Base-by-base conservation (phyloP, 2,888 invertebrate genomes). In the Cancer borealis region DNA sequence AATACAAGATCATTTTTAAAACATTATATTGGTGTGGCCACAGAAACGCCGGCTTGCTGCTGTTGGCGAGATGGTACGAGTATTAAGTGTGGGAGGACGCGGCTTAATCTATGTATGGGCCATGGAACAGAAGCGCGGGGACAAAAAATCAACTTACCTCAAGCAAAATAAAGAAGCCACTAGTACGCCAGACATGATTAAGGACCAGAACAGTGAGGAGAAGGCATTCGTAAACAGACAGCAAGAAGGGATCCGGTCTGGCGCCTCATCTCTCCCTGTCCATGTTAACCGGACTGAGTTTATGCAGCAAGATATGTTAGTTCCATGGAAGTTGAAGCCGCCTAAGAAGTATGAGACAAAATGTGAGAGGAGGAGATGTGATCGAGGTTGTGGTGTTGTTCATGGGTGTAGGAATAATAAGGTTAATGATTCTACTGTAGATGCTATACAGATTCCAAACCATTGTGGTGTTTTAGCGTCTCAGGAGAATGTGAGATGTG, bases 51-150 rank as follows among this genome's bases (percentile, higher is more conserved):
- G 99, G 96, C 96, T 97, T 46, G 97, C 97, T 96, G 98, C 99
- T 0, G 96, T 99, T 21, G 96, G 96, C 39, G 98, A 99, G 96
- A 98, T 99, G 96, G 97, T 98, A 0, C 97, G 99, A 21, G 96
- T 97, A n/a, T 97, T 99, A 8, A 97, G 97, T n/a, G 96, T 97
- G 0, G 97, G 97, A 0, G 99, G 99, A 0, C 97, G 97, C 95
- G 98, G 98, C 2, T 97, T 99, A 6, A 98, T 99, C 95, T 99
- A 99, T 96, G 99, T 99, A 0, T 99, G 99, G 99, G 99, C 99
- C 0, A 98, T 98, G 96, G 98, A 99, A 96, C 99, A 99, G 96
- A 97, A 97, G 2, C 97, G 97, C 95, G 97, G 98, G 88, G 97
- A 97, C 39, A 96, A 97, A 92, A 97, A 97, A 96, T 98, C 98